Conservation (phyloP, 2,888 invertebrate species). For the Eudasyphora cyanicolor region DNA sequence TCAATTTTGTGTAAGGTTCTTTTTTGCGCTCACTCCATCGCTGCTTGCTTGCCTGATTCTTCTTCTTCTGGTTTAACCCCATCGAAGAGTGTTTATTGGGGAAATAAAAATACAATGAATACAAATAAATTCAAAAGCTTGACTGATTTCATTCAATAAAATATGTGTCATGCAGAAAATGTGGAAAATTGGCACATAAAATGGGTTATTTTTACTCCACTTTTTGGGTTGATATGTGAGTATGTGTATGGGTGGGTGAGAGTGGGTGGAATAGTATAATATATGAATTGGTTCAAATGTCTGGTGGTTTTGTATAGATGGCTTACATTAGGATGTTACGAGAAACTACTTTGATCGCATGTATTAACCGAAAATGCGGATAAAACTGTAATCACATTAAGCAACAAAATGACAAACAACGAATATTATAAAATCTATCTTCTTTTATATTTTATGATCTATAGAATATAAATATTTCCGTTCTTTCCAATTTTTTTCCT, state of each 20-base stretch:
- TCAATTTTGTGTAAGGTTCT: neutral
- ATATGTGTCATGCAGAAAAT: conserved; percentile 49
- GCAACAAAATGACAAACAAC: too few relatives aligned
- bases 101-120: conserved; percentile 44
- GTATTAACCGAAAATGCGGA: too few relatives aligned
- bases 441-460: neutral
- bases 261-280: neutral
- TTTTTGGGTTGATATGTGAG: neutral
- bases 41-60: too few relatives aligned
- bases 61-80: conserved; percentile 26
- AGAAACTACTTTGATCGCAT: too few relatives aligned
- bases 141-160: conserved; percentile 46
- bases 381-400: too few relatives aligned
- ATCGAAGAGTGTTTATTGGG: conserved; percentile 37
- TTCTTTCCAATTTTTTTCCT: too few relatives aligned
- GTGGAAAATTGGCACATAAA: conserved; percentile 40
- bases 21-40: too few relatives aligned
- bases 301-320: conserved; percentile 3
- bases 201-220: conserved; percentile 13
- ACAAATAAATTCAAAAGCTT: conserved; percentile 47
- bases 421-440: too few relatives aligned
- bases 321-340: too few relatives aligned
- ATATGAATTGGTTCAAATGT: neutral
- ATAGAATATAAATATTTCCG: too few relatives aligned
- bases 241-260: neutral